Conservation (phyloP, 2,113 vertebrate species). For the Crypturellus undulatus region DNA sequence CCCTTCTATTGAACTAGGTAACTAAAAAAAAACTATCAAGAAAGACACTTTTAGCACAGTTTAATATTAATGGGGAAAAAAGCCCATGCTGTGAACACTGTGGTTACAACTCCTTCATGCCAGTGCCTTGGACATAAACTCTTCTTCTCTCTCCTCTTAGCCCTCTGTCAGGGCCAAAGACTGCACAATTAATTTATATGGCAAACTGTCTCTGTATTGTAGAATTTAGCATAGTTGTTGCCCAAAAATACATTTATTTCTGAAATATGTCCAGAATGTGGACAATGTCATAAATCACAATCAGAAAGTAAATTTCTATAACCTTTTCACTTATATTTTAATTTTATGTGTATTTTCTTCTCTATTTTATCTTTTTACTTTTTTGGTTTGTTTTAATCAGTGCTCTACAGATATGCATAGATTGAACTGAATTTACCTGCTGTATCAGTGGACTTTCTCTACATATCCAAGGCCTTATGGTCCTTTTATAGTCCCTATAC, state of each 20-base stretch:
- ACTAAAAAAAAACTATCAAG: background rate
- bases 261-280: background rate
- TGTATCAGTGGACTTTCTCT: background rate
- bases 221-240: background rate
- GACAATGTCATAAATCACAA: background rate
- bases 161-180: background rate
- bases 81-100: no score
- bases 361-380: background rate
- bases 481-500: background rate
- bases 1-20: background rate
- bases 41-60: background rate
- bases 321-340: background rate
- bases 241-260: background rate
- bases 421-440: background rate
- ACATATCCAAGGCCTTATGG: background rate
- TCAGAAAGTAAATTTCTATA: background rate
- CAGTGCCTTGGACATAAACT: background rate
- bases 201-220: background rate
- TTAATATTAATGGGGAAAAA: rapidly evolving
- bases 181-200: background rate
- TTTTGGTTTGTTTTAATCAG: background rate
- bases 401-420: background rate
- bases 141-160: background rate
- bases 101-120: background rate
- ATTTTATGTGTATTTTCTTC: background rate